Conservation (phyloP, 2,113 vertebrate species). For the Emydocephalus ijimae region DNA sequence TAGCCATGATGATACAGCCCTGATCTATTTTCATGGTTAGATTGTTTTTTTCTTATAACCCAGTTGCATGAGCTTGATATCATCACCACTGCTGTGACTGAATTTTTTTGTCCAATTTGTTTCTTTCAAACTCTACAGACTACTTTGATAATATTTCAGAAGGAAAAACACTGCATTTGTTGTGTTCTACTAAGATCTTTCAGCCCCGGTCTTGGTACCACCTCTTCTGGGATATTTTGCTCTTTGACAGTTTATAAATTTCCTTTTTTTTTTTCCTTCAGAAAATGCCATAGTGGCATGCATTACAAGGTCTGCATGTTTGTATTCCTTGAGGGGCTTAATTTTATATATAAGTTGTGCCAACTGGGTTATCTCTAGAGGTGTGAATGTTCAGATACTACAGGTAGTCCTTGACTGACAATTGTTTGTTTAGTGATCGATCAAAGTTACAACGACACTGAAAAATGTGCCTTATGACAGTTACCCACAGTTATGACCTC, state of each 20-base stretch:
- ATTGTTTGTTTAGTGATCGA: neutral
- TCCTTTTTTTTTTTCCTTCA: neutral
- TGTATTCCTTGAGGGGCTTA: neutral
- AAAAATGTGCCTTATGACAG: neutral
- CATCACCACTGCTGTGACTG: neutral
- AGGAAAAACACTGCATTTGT: neutral
- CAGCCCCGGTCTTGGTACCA: neutral
- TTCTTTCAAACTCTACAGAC: neutral
- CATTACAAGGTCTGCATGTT: neutral
- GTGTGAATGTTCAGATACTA: neutral
- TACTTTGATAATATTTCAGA: neutral
- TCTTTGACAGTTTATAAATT: neutral
- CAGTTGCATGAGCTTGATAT: neutral
- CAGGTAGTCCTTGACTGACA: neutral
- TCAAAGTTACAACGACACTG: neutral
- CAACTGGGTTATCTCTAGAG: neutral
- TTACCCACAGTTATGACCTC: neutral
- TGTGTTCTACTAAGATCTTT: neutral
- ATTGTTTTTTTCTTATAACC: neutral
- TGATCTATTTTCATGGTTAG: neutral
- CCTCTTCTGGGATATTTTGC: neutral
- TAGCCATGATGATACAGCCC: too few species aligned
- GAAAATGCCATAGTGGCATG: neutral
- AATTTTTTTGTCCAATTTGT: too few species aligned
- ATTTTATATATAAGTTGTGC: neutral